Base-by-base conservation (phyloP, 2,113 vertebrate genomes). In the Vulpes lagopus region DNA sequence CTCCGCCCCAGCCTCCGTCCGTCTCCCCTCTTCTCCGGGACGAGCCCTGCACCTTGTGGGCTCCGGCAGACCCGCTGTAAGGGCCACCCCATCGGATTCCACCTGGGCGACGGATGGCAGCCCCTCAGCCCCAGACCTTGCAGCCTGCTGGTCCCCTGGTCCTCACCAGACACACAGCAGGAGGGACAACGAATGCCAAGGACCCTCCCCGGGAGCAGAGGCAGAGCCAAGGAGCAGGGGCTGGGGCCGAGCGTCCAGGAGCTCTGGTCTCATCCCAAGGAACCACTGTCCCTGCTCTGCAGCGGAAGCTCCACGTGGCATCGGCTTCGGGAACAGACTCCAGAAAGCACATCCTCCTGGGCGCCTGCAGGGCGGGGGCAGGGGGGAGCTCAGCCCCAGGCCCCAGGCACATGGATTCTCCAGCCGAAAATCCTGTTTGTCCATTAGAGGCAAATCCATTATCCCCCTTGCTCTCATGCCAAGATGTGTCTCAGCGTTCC, bases 401-500 rank as follows among this genome's bases (percentile, higher is more conserved):
- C 5, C 32, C 53, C 78, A 1, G 0, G 11, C 20, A 2, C 30
- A 35, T 0, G 17, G 53, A 59, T 20, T 35, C 60, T 38, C 60
- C 82, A 11, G 27, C 62, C 9, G 62, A 85, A 65, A 51, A 27
- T 25, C n/a, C 57, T 14, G 1, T 17, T 38, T 43, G 57, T 60
- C 57, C n/a, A 3, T 38, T 2, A 85, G 83, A 51, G 59, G 59
- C 62, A 22, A 32, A n/a, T 35, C 60, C 10, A 12, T 0, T 2
- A 67, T 14, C 27, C 35, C 4, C 4, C 35, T 49, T 1, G 9
- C 30, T 2, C 57, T 30, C 22, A 15, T 3, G 55, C 32, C 8
- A 2, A 55, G 51, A 32, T 0, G 30, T 7, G 16, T 2, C 3
- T 32, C 1, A 4, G 4, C 0, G 5, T 4, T 16, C 12, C 12